Evolutionary conservation across 2,113 vertebrate genomes (phyloP), one percentile per base, ranked within the genome.

Genomic region (Hippocampus guttulatus): DNA sequence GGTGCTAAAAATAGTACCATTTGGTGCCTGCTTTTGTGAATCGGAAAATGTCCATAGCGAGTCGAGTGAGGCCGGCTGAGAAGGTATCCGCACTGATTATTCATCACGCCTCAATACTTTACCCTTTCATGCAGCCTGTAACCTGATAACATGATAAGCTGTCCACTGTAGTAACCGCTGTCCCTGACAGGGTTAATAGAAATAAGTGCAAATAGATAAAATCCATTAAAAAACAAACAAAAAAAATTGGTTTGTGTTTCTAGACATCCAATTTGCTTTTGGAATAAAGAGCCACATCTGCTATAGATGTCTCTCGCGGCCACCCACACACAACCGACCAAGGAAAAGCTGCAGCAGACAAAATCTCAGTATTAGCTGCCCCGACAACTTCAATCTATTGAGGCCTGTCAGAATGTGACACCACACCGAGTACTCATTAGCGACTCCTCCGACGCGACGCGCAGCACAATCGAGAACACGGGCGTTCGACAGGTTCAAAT

Each of bases 401-500:
- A 60, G 75, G 70, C 74, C 61, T 74, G 69, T 80, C 65, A 67
- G 30, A 80, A 77, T 21, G 79, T 73, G 78, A 83, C 78, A 75
- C 63, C 72, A 69, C 75, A 69, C 23, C 0, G 18, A 74, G 68
- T 64, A 74, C 83, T 86, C 85, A 82, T 88, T 85, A 87, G 80
- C 68, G 21, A 43, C 55, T 62, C 40, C 67, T 67, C 68, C 52
- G 64, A 47, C 54, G 55, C 62, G 40, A 62, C 65, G 51, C 67
- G 60, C 52, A 21, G 55, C 58, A 70, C 64, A 78, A 61, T 25
- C 6, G 9, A 40, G 40, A 81, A 71, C 68, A 61, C 70, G 67
- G 68, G 81, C 83, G 89, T 76, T 75, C 68, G 76, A 92, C 1
- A 88, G 90, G 90, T 94, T 95, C 93, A 93, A 94, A 93, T 93